A percentile compares a stretch with the other conserved stretches of the same genome.
Evolutionary conservation across 2,888 invertebrate species (phyloP).

Genomic region (Stenotaenia linearis): DNA sequence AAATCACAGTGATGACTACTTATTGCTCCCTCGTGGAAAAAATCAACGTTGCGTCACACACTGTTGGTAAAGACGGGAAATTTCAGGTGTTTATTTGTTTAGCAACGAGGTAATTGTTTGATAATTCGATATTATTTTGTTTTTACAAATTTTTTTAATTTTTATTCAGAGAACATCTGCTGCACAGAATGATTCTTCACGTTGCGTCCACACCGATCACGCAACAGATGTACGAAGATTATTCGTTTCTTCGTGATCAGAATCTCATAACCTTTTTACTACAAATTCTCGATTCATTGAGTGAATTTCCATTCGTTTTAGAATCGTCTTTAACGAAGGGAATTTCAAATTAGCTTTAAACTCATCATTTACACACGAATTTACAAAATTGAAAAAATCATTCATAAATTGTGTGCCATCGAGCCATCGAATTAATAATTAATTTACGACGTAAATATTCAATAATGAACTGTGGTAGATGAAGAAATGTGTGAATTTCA

Average conservation of each 20-base stretch:
- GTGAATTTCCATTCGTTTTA: constrained; percentile 65
- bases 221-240: constrained; percentile 89
- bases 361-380: no score
- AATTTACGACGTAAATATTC: no score
- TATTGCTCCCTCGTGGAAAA: constrained; percentile 85
- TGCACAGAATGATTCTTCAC: constrained; percentile 85
- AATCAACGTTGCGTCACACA: constrained; percentile 73
- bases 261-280: constrained; percentile 79
- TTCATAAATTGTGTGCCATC: no score
- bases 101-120: constrained; percentile 66
- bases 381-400: no score
- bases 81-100: constrained; percentile 95
- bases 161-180: constrained; percentile 74
- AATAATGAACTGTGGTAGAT: no score
- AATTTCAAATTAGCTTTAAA: not conserved
- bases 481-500: no score
- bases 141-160: constrained; percentile 32
- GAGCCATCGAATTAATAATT: no score
- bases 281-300: constrained; percentile 82
- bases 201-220: constrained; percentile 86
- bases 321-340: constrained; percentile 50
- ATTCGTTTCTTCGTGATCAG: constrained; percentile 84
- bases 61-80: constrained; percentile 96
- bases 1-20: constrained; percentile 70
- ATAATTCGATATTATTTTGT: not conserved